phyloP scores from a whole-genome alignment of 2,797 vertebrate species.

The Intellagama lesueurii region DNA sequence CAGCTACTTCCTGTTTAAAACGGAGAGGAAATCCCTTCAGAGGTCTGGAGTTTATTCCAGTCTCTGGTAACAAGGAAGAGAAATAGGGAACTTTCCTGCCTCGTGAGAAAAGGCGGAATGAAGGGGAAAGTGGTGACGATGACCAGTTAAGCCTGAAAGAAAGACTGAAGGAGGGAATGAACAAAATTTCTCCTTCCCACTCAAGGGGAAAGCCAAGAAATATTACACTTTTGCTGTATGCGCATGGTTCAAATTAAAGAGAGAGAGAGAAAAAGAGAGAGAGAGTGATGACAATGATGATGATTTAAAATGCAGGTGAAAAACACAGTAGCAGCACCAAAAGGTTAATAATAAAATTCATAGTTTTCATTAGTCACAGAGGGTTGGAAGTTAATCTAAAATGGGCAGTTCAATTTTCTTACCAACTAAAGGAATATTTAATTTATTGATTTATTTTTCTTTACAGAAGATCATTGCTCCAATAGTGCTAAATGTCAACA shows the following conservation, averaged over 20 bases:
- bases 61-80: not conserved
- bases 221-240: not conserved
- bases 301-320: not conserved
- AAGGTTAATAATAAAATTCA: slow-evolving; percentile 4
- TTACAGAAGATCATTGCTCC: no score
- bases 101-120: not conserved
- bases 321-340: not conserved
- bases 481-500: not conserved
- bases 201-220: not conserved
- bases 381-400: slow-evolving; percentile 8
- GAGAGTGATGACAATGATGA: not conserved
- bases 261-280: not conserved
- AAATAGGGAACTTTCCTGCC: not conserved
- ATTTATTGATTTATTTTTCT: not conserved
- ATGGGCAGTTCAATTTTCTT: not conserved
- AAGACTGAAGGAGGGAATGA: no score
- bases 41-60: no score
- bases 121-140: not conserved
- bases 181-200: not conserved
- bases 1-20: no score
- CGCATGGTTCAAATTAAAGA: not conserved
- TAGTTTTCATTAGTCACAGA: slow-evolving; percentile 6
- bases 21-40: no score
- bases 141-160: no score
- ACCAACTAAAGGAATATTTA: not conserved